Percentiles rank a stretch among this genome's conserved stretches.
These are phyloP conservation scores for Tryphoninae sp. DNA, from an alignment of 2,888 invertebrate species.

Conservation along the genomic window DNA sequence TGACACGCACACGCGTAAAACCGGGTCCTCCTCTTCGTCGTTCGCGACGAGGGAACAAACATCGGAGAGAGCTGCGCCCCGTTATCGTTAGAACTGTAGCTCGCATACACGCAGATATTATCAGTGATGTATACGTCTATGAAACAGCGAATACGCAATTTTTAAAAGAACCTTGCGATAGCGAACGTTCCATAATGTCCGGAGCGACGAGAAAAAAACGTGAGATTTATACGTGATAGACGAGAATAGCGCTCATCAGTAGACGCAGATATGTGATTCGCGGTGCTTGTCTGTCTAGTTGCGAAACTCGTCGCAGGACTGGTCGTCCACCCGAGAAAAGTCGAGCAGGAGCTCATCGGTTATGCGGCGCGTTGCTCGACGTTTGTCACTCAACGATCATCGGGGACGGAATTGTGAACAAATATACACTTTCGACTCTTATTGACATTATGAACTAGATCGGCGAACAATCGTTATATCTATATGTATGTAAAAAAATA, in stretches of 20 bases:
- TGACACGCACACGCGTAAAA: slow-evolving; percentile 40
- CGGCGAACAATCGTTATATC: too few species aligned
- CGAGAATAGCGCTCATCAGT: slow-evolving; percentile 44
- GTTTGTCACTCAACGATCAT: slow-evolving; percentile 67
- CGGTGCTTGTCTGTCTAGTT: slow-evolving; percentile 54
- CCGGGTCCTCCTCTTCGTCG: slow-evolving; percentile 15
- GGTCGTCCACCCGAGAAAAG: slow-evolving; percentile 57
- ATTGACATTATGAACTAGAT: slow-evolving; percentile 2
- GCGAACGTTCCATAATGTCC: slow-evolving; percentile 41
- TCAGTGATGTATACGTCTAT: neutral
- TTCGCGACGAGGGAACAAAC: slow-evolving; percentile 41
- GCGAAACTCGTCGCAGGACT: slow-evolving; percentile 65
- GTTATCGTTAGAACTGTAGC: slow-evolving; percentile 69
- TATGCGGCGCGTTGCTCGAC: slow-evolving; percentile 64
- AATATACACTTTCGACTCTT: slow-evolving; percentile 52
- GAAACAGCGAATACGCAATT: slow-evolving; percentile 13
- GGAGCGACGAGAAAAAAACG: slow-evolving; percentile 48
- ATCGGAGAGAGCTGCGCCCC: slow-evolving; percentile 18
- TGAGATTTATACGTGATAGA: slow-evolving; percentile 47
- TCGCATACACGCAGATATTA: slow-evolving; percentile 5
- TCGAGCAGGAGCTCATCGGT: slow-evolving; percentile 65
- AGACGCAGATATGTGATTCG: slow-evolving; percentile 38
- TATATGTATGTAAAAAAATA: too few species aligned
- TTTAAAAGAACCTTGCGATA: slow-evolving; percentile 19
- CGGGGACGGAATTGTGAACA: slow-evolving; percentile 33